Evolutionary conservation across 2,888 invertebrate genomes (phyloP), one percentile per base, ranked within the genome.

Genomic region (Macaria liturata): DNA sequence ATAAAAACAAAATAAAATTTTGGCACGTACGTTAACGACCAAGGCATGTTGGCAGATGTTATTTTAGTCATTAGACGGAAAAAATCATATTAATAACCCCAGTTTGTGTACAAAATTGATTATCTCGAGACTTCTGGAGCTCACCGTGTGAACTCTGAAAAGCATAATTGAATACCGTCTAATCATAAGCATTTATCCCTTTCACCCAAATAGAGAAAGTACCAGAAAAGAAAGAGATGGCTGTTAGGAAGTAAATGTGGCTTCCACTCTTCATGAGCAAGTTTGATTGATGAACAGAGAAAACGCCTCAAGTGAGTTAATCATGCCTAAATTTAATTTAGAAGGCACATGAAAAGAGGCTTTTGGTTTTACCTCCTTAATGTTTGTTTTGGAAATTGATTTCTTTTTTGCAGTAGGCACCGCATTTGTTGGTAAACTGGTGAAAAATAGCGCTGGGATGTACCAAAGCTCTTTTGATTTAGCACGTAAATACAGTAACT

Each of bases 281-380:
- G 70, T 80, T 84, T 91, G 91, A 91, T 91, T 91, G 90, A 91
- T 91, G 91, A 87, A 91, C 88, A 87, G 83, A 85, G 90, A 90
- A 89, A 89, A 90, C 91, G 91, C 91, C 91, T 91, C 81, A 78
- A 86, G 86, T 85, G 80, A 83, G 83, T 83, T 86, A 84, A 89
- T 89, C 86, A 88, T 84, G 84, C 85, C 88, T 87, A 89, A 91
- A 90, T 90, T 90, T 83, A 91, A 91, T 91, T 90, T 89, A 83
- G 86, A 78, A 84, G 71, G 78, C 75, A 84, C 82, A 85, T 80
- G 81, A 84, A 83, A 84, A 84, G 74, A 76, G 70, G 20, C 76
- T 83, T 85, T 86, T 77, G 76, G 81, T 84, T 85, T 77, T 77
- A 78, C 79, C 76, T 70, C 66, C 86, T 88, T 88, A 63, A 64